Evolutionary conservation across 2,113 vertebrate species (phyloP).

Genomic region (Tenrec ecaudatus): DNA sequence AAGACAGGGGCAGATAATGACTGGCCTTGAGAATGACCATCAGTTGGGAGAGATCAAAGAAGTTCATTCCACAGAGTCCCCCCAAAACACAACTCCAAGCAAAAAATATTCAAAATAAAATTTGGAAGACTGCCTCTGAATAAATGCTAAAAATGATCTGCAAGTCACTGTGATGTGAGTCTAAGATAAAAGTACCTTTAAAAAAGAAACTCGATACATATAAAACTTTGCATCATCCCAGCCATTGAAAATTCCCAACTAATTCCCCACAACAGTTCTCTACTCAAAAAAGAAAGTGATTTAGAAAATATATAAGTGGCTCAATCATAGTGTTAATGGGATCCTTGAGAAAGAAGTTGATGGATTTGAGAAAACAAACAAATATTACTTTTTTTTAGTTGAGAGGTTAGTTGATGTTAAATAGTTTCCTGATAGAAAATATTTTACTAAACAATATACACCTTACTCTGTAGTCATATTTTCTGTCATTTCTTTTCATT

Average conservation of each 20-base stretch:
- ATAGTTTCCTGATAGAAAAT: neutral
- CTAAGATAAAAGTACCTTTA: constrained; percentile 6
- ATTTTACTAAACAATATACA: neutral
- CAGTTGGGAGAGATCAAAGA: constrained; percentile 24
- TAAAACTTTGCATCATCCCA: neutral
- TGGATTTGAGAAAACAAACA: neutral
- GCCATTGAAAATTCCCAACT: neutral
- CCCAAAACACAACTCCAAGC: neutral
- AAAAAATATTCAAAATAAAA: neutral
- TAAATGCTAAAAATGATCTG: neutral
- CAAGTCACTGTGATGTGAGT: neutral
- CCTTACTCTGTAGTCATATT: neutral
- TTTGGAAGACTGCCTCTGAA: neutral
- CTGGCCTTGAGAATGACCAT: neutral
- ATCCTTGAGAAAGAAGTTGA: neutral
- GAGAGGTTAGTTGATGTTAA: constrained; percentile 26
- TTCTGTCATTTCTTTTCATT: constrained; percentile 35
- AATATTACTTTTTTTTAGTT: neutral
- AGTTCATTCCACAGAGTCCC: neutral
- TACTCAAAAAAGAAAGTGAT: neutral
- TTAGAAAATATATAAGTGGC: neutral
- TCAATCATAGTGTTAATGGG: neutral
- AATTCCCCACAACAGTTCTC: neutral
- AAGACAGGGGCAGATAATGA: neutral
- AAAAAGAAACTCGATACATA: neutral